Base-by-base conservation (phyloP, 2,888 invertebrate species). In the Drosophila meridionalis region DNA sequence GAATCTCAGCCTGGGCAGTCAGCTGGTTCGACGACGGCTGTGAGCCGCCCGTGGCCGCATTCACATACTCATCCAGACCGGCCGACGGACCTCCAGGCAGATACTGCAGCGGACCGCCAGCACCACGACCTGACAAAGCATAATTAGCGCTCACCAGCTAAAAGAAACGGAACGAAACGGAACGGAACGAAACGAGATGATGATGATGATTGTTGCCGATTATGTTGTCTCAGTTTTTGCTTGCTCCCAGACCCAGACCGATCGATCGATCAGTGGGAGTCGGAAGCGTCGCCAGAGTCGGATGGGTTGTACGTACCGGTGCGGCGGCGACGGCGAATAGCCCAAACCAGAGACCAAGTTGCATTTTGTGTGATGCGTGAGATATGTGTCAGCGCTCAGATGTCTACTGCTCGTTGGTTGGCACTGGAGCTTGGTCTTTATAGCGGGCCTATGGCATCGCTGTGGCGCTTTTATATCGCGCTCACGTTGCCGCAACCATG, bases 281-380 rank as follows among this genome's bases (percentile, higher is more conserved):
- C 32, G 11, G 28, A 9, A 32, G 5, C 20, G 6, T 28, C 28
- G 45, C 12, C 0, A 14, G 40, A 48, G 28, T 40, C 40, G 47
- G 47, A 28, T 3, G 45, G 32, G 40, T 14, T 20, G 20, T 52
- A 91, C 92, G 75, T 91, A 92, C 92, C 92, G 92, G 92, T 80
- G 90, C 84, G 62, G 87, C 89, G 66, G 90, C 89, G 77, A 91
- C 82, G 77, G 91, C 90, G 61, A 91, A 84, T 62, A 92, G 82
- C 79, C 89, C 84, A 80, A 91, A 89, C 82, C 91, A 83, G 69
- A 92, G 85, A 82, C 85, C 82, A 77, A 81, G 81, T 82, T 90
- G 89, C 92, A 92, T 92, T 70, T 77, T 90, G 84, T 81, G 68
- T 82, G 72, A 14, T 53, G 53, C 53, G 70, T 79, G 20, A 20